Percentiles rank a stretch among this genome's conserved stretches.
phyloP scores from a whole-genome alignment of 2,797 vertebrate genomes.

The Cynopterus sphinx region DNA sequence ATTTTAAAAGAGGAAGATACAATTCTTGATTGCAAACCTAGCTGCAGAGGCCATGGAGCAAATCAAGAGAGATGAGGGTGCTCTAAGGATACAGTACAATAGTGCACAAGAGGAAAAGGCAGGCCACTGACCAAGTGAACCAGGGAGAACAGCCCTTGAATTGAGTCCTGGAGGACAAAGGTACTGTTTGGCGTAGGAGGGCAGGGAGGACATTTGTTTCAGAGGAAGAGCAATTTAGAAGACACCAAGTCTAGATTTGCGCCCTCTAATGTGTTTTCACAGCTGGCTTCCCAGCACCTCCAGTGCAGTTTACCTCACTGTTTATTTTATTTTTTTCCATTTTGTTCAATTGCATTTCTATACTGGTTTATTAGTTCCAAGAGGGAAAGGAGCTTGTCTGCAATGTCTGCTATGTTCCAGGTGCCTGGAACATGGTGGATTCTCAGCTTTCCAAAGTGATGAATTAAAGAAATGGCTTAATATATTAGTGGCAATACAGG shows the following conservation, averaged over 20 bases:
- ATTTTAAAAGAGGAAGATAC: not conserved
- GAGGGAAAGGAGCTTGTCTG: not conserved
- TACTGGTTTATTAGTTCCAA: not conserved
- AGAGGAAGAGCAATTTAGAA: not conserved
- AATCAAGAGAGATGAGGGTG: not conserved
- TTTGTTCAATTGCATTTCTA: not conserved
- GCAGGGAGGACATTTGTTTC: not conserved
- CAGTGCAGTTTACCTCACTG: rapidly evolving
- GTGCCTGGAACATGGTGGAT: no score
- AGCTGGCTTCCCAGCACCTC: not conserved
- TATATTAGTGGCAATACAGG: not conserved
- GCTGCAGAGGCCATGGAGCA: not conserved
- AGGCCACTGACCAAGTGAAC: rapidly evolving
- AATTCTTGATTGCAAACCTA: not conserved
- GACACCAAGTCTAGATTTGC: not conserved
- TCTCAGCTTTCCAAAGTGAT: not conserved
- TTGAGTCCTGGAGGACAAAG: not conserved
- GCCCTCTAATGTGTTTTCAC: rapidly evolving
- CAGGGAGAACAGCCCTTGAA: rapidly evolving
- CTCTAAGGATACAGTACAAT: rapidly evolving
- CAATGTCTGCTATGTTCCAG: no score
- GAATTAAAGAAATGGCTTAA: not conserved
- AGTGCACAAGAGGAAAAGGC: not conserved
- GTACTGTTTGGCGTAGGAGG: not conserved
- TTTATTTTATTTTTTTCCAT: not conserved